These are phyloP conservation scores for Lucinisca nassula DNA, from an alignment of 2,888 invertebrate species.

Conservation along the genomic window DNA sequence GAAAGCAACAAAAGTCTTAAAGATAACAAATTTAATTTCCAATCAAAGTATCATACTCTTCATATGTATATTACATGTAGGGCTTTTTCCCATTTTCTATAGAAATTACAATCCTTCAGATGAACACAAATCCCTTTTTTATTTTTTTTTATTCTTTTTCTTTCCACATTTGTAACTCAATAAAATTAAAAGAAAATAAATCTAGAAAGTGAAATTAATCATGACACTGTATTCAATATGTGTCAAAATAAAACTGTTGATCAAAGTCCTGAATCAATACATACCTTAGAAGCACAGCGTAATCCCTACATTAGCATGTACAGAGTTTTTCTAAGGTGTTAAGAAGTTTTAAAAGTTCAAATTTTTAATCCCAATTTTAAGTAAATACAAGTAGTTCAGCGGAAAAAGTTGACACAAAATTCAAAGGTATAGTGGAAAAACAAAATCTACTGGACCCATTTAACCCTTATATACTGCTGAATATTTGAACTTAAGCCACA, in stretches of 20 bases:
- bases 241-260: not conserved
- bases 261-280: not conserved
- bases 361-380: slow-evolving; percentile 12
- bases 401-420: not conserved
- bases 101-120: not conserved
- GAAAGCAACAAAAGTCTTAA: not conserved
- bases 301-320: slow-evolving; percentile 18
- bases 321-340: slow-evolving; percentile 6
- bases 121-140: not conserved
- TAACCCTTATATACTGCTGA: too few species aligned
- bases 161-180: not conserved
- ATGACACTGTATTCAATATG: not conserved
- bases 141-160: not conserved
- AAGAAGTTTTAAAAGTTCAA: not conserved
- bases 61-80: not conserved
- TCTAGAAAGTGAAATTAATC: slow-evolving; percentile 7
- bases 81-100: not conserved
- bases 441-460: too few species aligned
- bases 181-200: slow-evolving; percentile 57
- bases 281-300: slow-evolving; percentile 4
- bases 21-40: not conserved
- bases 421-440: too few species aligned
- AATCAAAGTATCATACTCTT: not conserved
- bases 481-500: too few species aligned
- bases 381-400: not conserved